Evolutionary conservation across 2,113 vertebrate genomes (phyloP).

Genomic region (Bettongia penicillata): DNA sequence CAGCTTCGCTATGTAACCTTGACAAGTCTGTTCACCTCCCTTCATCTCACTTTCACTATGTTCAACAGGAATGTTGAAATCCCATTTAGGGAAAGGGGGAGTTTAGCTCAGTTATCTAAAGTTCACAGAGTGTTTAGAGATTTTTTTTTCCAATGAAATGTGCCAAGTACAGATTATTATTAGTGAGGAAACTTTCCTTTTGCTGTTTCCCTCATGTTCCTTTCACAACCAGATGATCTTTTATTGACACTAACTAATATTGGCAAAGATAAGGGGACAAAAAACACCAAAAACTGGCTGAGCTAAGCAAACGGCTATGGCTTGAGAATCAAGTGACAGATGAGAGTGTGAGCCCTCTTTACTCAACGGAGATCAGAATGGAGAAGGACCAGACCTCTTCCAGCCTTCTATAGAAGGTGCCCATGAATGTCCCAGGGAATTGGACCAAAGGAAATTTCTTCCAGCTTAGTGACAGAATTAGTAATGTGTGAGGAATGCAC

Average conservation of each 20-base stretch:
- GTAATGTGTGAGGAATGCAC: background rate
- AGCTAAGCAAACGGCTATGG: constrained; percentile 52
- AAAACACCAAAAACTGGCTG: constrained; percentile 44
- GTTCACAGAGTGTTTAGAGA: no score
- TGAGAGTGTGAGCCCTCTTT: background rate
- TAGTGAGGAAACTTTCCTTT: background rate
- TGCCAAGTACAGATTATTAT: background rate
- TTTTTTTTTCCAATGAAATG: background rate
- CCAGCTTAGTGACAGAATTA: background rate
- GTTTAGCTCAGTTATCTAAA: background rate
- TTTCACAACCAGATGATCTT: constrained; percentile 20
- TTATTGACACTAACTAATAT: constrained; percentile 14
- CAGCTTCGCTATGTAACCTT: background rate
- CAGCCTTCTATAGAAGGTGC: background rate
- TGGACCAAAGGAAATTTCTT: background rate
- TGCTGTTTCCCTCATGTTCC: background rate
- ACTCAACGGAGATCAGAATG: background rate
- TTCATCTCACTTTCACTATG: background rate
- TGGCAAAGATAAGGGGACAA: constrained; percentile 64
- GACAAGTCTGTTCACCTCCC: background rate
- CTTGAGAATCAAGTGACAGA: background rate
- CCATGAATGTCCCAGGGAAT: background rate
- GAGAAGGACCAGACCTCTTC: constrained; percentile 16
- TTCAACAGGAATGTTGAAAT: background rate
- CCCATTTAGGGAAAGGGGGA: background rate